These are phyloP conservation scores for Caenorhabditis macrosperma DNA, from an alignment of 2,888 invertebrate species.

Conservation along the genomic window DNA sequence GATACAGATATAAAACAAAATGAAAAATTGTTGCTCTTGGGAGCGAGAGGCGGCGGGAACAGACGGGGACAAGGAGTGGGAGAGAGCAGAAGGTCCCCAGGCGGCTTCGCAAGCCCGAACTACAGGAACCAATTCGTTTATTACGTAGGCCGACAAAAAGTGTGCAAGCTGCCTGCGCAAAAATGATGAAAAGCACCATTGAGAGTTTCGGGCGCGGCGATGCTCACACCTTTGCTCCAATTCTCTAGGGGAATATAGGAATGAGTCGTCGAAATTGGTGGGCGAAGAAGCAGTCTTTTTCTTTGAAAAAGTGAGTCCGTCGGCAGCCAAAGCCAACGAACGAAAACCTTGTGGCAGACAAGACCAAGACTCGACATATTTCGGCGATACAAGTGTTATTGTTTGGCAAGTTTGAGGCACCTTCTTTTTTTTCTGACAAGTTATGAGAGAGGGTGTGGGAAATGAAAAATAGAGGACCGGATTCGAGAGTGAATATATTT, in stretches of 20 bases:
- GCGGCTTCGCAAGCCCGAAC: constrained; percentile 20
- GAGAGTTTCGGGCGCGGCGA: constrained; percentile 39
- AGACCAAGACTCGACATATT: not conserved
- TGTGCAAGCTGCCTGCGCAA: constrained; percentile 37
- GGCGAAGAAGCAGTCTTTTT: constrained; percentile 41
- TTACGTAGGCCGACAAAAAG: constrained; percentile 57
- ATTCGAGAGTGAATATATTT: too few species aligned
- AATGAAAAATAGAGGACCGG: too few species aligned
- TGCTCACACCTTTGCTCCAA: constrained; percentile 51
- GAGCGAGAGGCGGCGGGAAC: constrained; percentile 30
- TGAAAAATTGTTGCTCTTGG: constrained; percentile 35
- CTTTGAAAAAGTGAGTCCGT: constrained; percentile 2
- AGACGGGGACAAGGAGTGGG: constrained; percentile 15
- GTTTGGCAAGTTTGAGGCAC: not conserved
- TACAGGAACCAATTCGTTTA: constrained; percentile 62
- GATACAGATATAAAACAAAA: constrained; percentile 34
- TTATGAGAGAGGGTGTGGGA: not conserved
- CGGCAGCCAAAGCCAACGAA: not conserved
- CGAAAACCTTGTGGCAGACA: constrained; percentile 4
- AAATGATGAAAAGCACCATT: constrained; percentile 62
- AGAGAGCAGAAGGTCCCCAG: constrained; percentile 46
- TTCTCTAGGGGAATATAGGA: constrained; percentile 48
- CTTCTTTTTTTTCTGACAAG: too few species aligned
- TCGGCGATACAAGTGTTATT: not conserved
- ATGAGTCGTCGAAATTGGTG: constrained; percentile 50